Evolutionary conservation across 2,888 invertebrate species (phyloP).

Genomic region (Caenorhabditis sinica): DNA sequence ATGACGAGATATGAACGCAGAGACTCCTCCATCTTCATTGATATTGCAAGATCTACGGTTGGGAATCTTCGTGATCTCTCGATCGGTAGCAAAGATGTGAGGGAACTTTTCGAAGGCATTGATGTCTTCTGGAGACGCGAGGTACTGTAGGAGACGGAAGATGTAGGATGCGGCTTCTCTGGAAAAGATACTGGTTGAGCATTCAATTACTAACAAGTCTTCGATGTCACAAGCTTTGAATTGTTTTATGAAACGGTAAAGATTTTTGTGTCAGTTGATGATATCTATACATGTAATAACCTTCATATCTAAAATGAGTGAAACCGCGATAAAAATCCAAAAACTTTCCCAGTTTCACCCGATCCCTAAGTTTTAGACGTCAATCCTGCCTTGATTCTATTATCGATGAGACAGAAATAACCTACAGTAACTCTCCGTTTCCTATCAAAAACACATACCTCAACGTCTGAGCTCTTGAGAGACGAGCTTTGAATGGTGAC

Average conservation of each 20-base stretch:
- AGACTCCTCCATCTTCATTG: slow-evolving; percentile 24
- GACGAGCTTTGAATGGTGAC: not conserved
- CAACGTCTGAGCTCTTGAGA: slow-evolving; percentile 20
- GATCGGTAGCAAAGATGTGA: slow-evolving; percentile 12
- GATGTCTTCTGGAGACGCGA: not conserved
- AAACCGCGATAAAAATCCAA: too few species aligned
- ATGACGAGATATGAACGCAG: slow-evolving; percentile 36
- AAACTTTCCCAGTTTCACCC: too few species aligned
- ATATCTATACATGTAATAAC: too few species aligned
- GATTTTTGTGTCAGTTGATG: too few species aligned
- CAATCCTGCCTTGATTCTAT: too few species aligned
- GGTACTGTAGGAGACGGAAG: slow-evolving; percentile 2
- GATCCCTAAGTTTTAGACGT: too few species aligned
- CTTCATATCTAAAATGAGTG: too few species aligned
- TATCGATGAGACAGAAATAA: too few species aligned
- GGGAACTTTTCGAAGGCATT: not conserved
- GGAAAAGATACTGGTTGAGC: not conserved
- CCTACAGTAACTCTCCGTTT: not conserved
- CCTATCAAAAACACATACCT: slow-evolving; percentile 7
- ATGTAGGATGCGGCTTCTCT: slow-evolving; percentile 46
- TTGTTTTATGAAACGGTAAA: too few species aligned
- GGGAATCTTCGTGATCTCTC: slow-evolving; percentile 18
- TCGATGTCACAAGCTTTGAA: too few species aligned
- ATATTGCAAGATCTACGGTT: slow-evolving; percentile 30
- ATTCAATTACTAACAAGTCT: not conserved